These are phyloP conservation scores for Drosophila littoralis DNA, from an alignment of 1,140 invertebrate species.

Conservation along the genomic window DNA sequence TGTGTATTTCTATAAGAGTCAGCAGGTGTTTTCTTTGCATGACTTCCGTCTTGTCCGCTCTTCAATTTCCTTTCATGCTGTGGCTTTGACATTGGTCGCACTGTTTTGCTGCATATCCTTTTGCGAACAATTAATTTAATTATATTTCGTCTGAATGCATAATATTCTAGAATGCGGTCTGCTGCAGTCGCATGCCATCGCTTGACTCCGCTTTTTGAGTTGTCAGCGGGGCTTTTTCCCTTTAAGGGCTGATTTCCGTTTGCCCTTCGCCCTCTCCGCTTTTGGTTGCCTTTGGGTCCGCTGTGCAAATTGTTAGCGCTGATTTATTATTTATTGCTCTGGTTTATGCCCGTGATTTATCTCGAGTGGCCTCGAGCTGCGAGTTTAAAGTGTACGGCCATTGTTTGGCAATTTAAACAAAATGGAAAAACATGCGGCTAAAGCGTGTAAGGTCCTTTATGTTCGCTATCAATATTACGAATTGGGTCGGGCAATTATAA, in stretches of 20 bases:
- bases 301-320: conserved; percentile 72
- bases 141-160: conserved; percentile 66
- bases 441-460: conserved; percentile 2
- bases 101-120: conserved; percentile 49
- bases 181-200: conserved; percentile 6
- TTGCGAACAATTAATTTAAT: conserved; percentile 74
- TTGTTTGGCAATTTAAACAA: conserved; percentile 50
- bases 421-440: conserved; percentile 10
- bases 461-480: conserved; percentile 40
- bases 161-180: conserved; percentile 54
- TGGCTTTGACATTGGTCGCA: conserved; percentile 31
- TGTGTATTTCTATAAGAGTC: neutral
- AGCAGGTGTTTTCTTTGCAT: neutral
- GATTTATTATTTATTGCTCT: conserved; percentile 80
- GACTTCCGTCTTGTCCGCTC: neutral
- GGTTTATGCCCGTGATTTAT: conserved; percentile 74
- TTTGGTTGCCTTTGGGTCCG: conserved; percentile 5
- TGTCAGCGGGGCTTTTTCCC: conserved; percentile 46
- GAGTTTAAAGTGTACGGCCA: conserved; percentile 37
- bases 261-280: neutral
- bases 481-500: conserved; percentile 63
- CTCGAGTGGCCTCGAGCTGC: conserved; percentile 22
- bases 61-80: conserved; percentile 1
- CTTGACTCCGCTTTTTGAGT: conserved; percentile 33
- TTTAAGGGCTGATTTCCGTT: neutral